phyloP scores from a whole-genome alignment of 2,797 vertebrate genomes.

The Pseudomugil gertrudae region DNA sequence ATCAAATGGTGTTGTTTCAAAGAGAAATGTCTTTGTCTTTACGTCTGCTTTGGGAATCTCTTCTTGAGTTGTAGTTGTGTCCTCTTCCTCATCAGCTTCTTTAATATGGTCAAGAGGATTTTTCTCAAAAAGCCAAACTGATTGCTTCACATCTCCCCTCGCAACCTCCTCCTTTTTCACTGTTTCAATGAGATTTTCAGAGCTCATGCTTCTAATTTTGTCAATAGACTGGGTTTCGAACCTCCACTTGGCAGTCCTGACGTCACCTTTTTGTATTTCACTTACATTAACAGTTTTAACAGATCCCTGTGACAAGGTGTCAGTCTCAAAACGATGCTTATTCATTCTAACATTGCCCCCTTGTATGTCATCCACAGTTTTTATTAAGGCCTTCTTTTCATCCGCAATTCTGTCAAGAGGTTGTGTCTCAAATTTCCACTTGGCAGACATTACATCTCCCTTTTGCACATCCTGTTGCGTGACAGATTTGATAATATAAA shows the following conservation, averaged over 20 bases:
- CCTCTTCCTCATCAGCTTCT: conserved; percentile 78
- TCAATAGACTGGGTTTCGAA: conserved; percentile 92
- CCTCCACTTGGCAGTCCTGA: conserved; percentile 91
- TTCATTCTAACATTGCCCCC: conserved; percentile 88
- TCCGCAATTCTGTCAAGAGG: conserved; percentile 89
- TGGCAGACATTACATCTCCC: conserved; percentile 89
- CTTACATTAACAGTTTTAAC: conserved; percentile 89
- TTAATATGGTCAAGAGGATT: conserved; percentile 88
- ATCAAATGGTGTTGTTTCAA: conserved; percentile 92
- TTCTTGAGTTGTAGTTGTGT: conserved; percentile 67
- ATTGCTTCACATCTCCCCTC: conserved; percentile 90
- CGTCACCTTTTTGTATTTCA: conserved; percentile 91
- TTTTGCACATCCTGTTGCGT: conserved; percentile 91
- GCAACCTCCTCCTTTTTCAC: conserved; percentile 87
- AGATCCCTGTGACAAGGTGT: conserved; percentile 70
- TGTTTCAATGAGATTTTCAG: conserved; percentile 85
- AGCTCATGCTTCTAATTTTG: conserved; percentile 87
- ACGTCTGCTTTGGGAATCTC: conserved; percentile 90
- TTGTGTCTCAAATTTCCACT: conserved; percentile 94
- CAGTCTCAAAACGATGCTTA: conserved; percentile 88
- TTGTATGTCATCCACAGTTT: conserved; percentile 85
- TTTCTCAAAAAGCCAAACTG: conserved; percentile 95
- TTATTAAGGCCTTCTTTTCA: conserved; percentile 76
- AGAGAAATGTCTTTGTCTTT: conserved; percentile 91
- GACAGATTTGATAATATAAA: conserved; percentile 92